These are phyloP conservation scores for Butastur rufipennis DNA, from an alignment of 2,113 vertebrate genomes.

Conservation along the genomic window DNA sequence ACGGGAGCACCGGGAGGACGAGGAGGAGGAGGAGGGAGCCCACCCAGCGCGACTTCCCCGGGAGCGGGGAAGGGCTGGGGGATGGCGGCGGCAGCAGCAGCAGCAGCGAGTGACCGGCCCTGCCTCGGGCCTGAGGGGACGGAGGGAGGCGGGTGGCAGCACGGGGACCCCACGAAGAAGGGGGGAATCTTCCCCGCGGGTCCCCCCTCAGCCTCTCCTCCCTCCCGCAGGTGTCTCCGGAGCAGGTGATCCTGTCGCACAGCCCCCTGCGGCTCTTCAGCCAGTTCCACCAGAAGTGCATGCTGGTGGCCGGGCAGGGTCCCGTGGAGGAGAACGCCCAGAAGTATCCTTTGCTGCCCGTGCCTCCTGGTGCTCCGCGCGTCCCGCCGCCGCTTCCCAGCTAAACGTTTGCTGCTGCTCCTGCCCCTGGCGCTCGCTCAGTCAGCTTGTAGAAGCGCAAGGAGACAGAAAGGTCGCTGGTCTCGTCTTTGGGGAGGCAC, in stretches of 20 bases:
- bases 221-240: constrained; percentile 83
- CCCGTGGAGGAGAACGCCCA: constrained; percentile 85
- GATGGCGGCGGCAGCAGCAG: not conserved
- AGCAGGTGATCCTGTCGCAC: constrained; percentile 93
- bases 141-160: not conserved
- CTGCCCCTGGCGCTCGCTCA: rapidly evolving
- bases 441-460: not conserved
- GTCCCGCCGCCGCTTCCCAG: rapidly evolving
- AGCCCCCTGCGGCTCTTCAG: constrained; percentile 90
- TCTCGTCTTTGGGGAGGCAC: not conserved
- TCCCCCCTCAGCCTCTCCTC: not conserved
- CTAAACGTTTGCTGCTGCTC: not conserved
- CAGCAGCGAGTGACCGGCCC: rapidly evolving
- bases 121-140: not conserved
- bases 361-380: rapidly evolving
- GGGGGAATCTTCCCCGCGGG: rapidly evolving
- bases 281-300: constrained; percentile 81
- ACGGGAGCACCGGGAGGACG: not conserved
- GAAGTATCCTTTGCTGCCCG: constrained; percentile 83
- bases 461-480: not conserved
- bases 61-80: not conserved
- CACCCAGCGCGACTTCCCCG: rapidly evolving
- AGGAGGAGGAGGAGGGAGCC: not conserved
- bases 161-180: no score
- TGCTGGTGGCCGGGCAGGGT: constrained; percentile 92